Evolutionary conservation across 2,888 invertebrate species (phyloP).

Genomic region (Sminthurides aquaticus): DNA sequence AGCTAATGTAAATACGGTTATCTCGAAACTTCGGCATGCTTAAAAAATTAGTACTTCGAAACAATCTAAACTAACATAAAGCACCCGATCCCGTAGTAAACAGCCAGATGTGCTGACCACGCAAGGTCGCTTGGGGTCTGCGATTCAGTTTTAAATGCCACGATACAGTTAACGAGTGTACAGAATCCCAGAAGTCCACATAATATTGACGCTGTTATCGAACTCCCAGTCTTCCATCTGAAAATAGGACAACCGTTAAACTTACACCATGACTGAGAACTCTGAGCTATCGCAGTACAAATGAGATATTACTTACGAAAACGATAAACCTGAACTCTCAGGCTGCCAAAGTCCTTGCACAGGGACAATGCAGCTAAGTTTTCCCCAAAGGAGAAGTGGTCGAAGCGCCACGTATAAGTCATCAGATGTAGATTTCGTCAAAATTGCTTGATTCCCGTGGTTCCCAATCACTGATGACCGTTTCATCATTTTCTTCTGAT

Average conservation of each 20-base stretch:
- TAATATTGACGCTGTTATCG: not conserved
- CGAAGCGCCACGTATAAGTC: constrained; percentile 21
- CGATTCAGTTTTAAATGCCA: constrained; percentile 2
- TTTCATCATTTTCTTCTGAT: too few relatives aligned
- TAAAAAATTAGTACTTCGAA: not conserved
- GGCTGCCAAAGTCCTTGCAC: constrained; percentile 30
- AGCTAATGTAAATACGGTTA: not conserved
- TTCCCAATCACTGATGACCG: too few relatives aligned
- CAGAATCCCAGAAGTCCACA: not conserved
- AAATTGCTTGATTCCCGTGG: too few relatives aligned
- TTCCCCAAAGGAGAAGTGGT: constrained; percentile 31
- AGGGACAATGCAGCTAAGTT: constrained; percentile 33
- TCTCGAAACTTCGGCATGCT: not conserved
- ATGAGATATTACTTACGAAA: constrained; percentile 18
- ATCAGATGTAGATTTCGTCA: too few relatives aligned
- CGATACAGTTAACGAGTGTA: constrained; percentile 6
- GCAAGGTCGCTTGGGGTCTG: constrained; percentile 18
- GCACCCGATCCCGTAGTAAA: constrained; percentile 34
- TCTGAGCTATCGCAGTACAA: too few relatives aligned
- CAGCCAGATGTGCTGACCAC: constrained; percentile 15
- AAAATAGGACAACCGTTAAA: too few relatives aligned
- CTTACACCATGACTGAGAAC: too few relatives aligned
- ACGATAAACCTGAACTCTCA: constrained; percentile 3
- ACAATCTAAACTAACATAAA: constrained; percentile 28
- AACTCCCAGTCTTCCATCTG: constrained; percentile 15